Base-by-base conservation (phyloP, 92 coral and sea anemone species). In the Scolanthus callimorphus region DNA sequence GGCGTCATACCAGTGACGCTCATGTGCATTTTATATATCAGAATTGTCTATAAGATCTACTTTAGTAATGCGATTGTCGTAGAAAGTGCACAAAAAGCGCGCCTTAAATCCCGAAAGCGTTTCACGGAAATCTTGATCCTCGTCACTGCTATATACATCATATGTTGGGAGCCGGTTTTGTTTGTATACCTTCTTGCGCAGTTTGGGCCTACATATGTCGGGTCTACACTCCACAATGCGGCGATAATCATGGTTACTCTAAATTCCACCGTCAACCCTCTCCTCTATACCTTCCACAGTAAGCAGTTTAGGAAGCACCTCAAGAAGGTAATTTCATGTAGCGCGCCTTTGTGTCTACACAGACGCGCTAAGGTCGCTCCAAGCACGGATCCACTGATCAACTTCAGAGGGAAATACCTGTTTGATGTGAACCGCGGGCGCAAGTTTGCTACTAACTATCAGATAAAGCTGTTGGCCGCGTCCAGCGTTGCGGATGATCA, bases 111-210 rank as follows among this genome's bases (percentile, higher is more conserved):
- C 25, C 31, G 69, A 19, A 28, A 34, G 1, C 57, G 57, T 13
- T 12, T 62, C 9, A 62, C 69, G 4, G 48, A 48, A 21, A 62
- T 62, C 28, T 17, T 62, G 1, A 46, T 62, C 15, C 58, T 49
- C 3, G 58, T 62, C 17, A 62, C 58, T 6, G 52, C 34, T 6
- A 29, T 48, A 8, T 62, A 62, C 31, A 45, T 25, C 0, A 24
- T 62, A n/a, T 62, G 59, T 17, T 62, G 69, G 69, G 39, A 25
- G n/a, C 69, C 69, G 22, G 69, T 44, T 15, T 24, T 62, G 13
- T 24, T 62, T 24, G 43, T 62, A 1, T 62, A 62, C 43, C 22
- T 49, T 10, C 34, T 62, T 11, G 69, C 58, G 0, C 51, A 44
- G 23, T 52, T 46, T 48, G 59, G 59, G 4, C 58, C 51, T 6